These are phyloP conservation scores for Polyploca ridens DNA, from an alignment of 2,888 invertebrate species.

Conservation along the genomic window DNA sequence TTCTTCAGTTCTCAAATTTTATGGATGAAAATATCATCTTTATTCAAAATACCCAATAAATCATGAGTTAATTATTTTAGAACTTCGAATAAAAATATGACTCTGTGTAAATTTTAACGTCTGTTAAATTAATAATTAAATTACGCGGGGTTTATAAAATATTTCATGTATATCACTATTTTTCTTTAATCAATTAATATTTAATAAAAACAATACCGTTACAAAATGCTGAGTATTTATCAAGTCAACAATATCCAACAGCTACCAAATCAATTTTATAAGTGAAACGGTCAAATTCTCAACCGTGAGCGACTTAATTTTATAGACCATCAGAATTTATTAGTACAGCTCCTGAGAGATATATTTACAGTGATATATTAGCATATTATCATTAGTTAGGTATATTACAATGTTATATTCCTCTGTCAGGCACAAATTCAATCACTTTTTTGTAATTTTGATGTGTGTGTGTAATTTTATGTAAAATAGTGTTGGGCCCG, in stretches of 20 bases:
- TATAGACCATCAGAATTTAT: neutral
- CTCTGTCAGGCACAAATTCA: slow-evolving; percentile 50
- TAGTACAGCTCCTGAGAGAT: neutral
- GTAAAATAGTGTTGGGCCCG: neutral
- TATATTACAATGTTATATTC: slow-evolving; percentile 19
- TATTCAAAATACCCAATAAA: neutral
- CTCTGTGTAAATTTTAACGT: too few species aligned
- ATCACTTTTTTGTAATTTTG: slow-evolving; percentile 29
- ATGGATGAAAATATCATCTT: neutral
- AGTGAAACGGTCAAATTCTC: neutral
- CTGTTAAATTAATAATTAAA: too few species aligned
- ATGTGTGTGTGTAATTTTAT: neutral
- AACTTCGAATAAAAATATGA: too few species aligned
- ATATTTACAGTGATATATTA: slow-evolving; percentile 8
- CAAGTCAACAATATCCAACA: neutral
- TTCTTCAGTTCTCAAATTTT: neutral
- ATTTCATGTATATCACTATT: too few species aligned
- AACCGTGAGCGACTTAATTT: neutral
- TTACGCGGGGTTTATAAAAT: too few species aligned
- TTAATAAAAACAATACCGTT: too few species aligned
- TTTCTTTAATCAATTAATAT: too few species aligned
- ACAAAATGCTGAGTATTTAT: too few species aligned
- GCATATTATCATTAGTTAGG: neutral
- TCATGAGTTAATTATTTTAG: too few species aligned
- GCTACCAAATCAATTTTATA: slow-evolving; percentile 3